Percentiles rank a stretch among this genome's conserved stretches.
These are phyloP conservation scores for Eupeodes latifasciatus DNA, from an alignment of 2,888 invertebrate species.

Conservation along the genomic window DNA sequence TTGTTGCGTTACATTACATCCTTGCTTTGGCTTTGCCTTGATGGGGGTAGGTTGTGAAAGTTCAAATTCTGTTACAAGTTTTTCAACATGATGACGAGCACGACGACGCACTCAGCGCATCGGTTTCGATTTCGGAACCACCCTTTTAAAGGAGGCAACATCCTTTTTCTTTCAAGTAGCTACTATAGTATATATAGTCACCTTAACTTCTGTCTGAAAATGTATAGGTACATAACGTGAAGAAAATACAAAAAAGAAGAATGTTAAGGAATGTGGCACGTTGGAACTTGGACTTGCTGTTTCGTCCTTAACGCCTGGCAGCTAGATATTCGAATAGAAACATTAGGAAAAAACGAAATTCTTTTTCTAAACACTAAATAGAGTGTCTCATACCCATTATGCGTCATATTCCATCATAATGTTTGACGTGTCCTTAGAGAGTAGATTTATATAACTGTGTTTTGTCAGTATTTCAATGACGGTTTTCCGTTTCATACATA, in stretches of 20 bases:
- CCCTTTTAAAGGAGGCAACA: neutral
- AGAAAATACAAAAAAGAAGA: neutral
- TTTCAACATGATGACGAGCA: neutral
- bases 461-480: neutral
- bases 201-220: neutral
- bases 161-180: neutral
- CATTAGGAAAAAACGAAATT: constrained; percentile 80
- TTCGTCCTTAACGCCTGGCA: constrained; percentile 80
- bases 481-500: neutral
- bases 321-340: constrained; percentile 83
- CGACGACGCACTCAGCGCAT: no score
- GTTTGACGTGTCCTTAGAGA: neutral
- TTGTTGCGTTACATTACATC: constrained; percentile 29
- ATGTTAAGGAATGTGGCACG: constrained; percentile 59
- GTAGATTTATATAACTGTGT: neutral
- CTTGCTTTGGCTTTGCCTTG: neutral
- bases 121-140: neutral
- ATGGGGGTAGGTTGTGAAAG: constrained; percentile 42
- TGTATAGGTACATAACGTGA: neutral
- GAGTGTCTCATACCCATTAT: neutral
- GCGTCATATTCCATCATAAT: neutral
- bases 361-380: constrained; percentile 62
- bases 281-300: constrained; percentile 53
- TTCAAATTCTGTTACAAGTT: constrained; percentile 27
- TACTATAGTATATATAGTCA: neutral